Conservation (phyloP, 2,888 invertebrate genomes). For the Drosophila diplacantha region DNA sequence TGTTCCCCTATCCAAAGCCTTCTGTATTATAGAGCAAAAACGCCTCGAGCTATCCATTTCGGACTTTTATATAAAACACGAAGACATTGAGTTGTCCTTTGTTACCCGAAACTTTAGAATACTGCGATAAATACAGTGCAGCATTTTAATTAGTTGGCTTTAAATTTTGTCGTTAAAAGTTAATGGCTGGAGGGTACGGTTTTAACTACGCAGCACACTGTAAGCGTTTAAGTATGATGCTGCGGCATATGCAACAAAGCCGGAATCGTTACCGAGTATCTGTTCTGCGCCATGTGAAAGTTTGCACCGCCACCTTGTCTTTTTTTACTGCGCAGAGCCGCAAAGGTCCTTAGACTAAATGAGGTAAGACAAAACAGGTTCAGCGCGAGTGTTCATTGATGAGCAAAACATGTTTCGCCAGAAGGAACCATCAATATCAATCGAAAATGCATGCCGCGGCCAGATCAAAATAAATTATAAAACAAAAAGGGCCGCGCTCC, state of each 20-base stretch:
- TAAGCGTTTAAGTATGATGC: conserved; percentile 27
- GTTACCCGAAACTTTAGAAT: conserved; percentile 13
- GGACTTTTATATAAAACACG: conserved; percentile 23
- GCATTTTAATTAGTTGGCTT: conserved; percentile 6
- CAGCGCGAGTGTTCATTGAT: conserved; percentile 45
- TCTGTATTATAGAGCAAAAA: conserved; percentile 16
- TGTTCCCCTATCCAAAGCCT: conserved; percentile 11
- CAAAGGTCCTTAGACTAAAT: conserved; percentile 33
- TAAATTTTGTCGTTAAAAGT: conserved; percentile 9
- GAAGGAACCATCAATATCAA: conserved; percentile 74
- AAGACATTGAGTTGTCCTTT: conserved; percentile 28
- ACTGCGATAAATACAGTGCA: conserved; percentile 5
- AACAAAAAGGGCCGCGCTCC: conserved; percentile 44
- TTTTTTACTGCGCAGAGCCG: conserved; percentile 13
- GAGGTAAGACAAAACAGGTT: conserved; percentile 34
- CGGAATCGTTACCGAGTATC: conserved; percentile 27
- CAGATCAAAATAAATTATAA: conserved; percentile 73
- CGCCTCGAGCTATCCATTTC: conserved; percentile 17
- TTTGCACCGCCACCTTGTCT: conserved; percentile 35
- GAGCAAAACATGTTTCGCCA: conserved; percentile 70
- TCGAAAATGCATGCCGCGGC: conserved; percentile 68
- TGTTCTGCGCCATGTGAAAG: conserved; percentile 31
- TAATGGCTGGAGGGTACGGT: conserved; percentile 1
- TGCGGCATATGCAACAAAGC: conserved; percentile 31
- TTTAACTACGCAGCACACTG: conserved; percentile 10